Base-by-base conservation (phyloP, 2,797 vertebrate species). In the Anguilla marmorata region DNA sequence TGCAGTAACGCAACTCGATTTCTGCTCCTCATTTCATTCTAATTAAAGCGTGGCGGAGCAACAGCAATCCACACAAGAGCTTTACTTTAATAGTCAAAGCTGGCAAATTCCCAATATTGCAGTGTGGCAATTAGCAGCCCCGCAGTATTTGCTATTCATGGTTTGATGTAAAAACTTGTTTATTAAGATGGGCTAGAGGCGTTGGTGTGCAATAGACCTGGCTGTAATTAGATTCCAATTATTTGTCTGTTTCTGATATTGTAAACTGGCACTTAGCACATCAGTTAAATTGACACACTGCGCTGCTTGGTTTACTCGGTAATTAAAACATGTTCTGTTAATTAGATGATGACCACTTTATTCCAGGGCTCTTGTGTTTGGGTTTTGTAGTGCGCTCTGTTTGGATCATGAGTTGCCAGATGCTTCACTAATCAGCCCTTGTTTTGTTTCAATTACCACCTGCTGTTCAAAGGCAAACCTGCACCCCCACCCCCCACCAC, bases 341-440 rank as follows among this genome's bases (percentile, higher is more conserved):
- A 99, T 99, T 99, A 99, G 98, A 98, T 99, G 98, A 99, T 99
- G 98, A 99, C 98, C 98, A 99, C 98, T 99, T 99, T 98, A 99
- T 99, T 99, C 97, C 98, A 97, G 97, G 96, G 98, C 98, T 98
- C 98, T 99, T 97, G 97, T 98, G 97, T 98, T 98, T 97, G 97
- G 96, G 95, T 96, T 97, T 96, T 96, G 97, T 97, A 95, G 96
- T 96, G 95, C 95, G 94, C 95, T 95, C 97, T 98, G 97, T 99
- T 99, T 98, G 98, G 98, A 98, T 99, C 98, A 98, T 96, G 97
- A 97, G 96, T 97, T 97, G 98, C 98, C 98, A 99, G 98, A 98
- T 97, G 97, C 96, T 98, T 97, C 95, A 96, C 97, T 99, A 99
- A 99, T 99, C 97, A 99, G 98, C 96, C 97, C 97, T 98, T 99